Evolutionary conservation across 2,888 invertebrate species (phyloP).

Genomic region (Aphrophora alni): DNA sequence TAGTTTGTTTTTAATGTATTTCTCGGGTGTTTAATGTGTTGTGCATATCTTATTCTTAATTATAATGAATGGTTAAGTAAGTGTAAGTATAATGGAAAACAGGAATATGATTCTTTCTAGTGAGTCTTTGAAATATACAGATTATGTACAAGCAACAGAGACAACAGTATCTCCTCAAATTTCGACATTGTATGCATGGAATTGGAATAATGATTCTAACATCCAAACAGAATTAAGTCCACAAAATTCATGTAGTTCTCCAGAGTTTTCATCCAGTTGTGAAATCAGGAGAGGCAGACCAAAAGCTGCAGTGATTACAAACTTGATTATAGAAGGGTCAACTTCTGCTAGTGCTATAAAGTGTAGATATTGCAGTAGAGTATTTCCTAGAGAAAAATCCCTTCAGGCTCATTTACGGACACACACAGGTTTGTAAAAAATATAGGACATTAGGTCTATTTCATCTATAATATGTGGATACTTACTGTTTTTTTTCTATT

Average conservation of each 20-base stretch:
- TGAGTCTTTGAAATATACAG: background rate
- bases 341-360: slow-evolving; percentile 73
- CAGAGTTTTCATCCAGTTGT: slow-evolving; percentile 42
- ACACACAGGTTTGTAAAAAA: slow-evolving; percentile 63
- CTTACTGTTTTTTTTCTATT: too few relatives aligned
- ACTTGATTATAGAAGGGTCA: slow-evolving; percentile 72
- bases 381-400: slow-evolving; percentile 78
- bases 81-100: background rate
- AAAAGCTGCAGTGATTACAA: slow-evolving; percentile 71
- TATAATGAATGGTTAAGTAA: background rate
- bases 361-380: slow-evolving; percentile 72
- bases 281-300: slow-evolving; percentile 69
- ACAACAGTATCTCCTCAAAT: background rate
- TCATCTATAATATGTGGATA: too few relatives aligned
- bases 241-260: background rate
- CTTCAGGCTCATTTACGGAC: slow-evolving; percentile 72
- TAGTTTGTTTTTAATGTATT: background rate
- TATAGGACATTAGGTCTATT: too few relatives aligned
- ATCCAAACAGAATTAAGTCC: background rate
- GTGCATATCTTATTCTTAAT: background rate
- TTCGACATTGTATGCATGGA: background rate
- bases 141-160: background rate
- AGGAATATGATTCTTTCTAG: background rate
- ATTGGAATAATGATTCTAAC: background rate
- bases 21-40: background rate